Evolutionary conservation across 2,113 vertebrate species (phyloP), one percentile per base, ranked within the genome.

Genomic region (Telmatochromis sp.): DNA sequence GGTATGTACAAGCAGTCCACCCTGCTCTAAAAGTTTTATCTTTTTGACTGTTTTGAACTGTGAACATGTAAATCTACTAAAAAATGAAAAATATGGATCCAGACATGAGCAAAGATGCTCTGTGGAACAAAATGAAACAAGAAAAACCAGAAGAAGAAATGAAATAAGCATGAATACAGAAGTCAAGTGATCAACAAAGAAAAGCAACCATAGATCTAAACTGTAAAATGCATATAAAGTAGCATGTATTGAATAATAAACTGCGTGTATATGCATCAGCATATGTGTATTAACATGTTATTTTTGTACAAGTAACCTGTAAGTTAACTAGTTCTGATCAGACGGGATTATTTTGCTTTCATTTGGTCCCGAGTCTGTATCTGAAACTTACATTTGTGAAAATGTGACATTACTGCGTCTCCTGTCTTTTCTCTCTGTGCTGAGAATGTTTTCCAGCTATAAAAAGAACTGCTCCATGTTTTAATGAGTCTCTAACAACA

Each of bases 401-500:
- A 14, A 68, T 14, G n/a, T 3, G 63, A 68, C 35, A 71, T 42
- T 4, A 71, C n/a, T 23, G 35, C 13, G 0, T 42, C n/a, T 23
- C n/a, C 65, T 6, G 65, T 42, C 37, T 42, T 71, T 71, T 40
- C 35, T 71, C 0, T 14, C 7, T 71, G 35, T 71, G 11, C 35
- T 23, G n/a, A 0, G 3, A 71, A 42, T 23, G 3, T 71, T 71
- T 71, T 42, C n/a, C 37, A 71, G n/a, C 35, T 71, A 71, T 71
- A 71, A 42, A 10, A 71, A 71, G 65, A 71, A 71, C 0, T 0
- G 65, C 0, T 9, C 5, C 12, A 15, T 71, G 7, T 42, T 42
- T 71, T 42, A 71, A 26, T 2, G 65, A 10, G 13, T 42, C 65
- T 42, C 35, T 71, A 42, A 42, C 37, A 71, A 42, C 65, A 42